Conservation (phyloP, 1,140 invertebrate species). For the Zophobas atratus region DNA sequence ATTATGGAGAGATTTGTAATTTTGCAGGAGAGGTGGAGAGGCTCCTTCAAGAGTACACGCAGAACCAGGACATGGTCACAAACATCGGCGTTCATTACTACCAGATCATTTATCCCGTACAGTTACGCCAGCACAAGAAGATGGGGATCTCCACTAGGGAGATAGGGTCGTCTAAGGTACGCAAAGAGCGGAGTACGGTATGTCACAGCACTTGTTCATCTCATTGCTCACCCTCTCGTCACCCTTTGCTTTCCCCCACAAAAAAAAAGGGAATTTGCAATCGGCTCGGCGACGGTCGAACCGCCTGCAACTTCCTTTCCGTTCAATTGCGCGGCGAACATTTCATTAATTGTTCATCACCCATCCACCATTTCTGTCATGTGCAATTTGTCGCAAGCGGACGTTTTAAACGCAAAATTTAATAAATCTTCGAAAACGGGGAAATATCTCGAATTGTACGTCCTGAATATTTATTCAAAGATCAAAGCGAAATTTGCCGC, state of each 20-base stretch:
- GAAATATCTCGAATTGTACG: constrained; percentile 9
- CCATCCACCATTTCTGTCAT: constrained; percentile 25
- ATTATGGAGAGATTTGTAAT: constrained; percentile 43
- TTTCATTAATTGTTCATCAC: constrained; percentile 29
- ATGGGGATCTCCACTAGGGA: constrained; percentile 94
- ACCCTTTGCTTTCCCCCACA: background rate
- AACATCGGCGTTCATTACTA: constrained; percentile 92
- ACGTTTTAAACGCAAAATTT: constrained; percentile 12
- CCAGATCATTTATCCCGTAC: constrained; percentile 95
- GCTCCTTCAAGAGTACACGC: constrained; percentile 88
- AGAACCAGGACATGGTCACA: constrained; percentile 92
- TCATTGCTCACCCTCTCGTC: constrained; percentile 54
- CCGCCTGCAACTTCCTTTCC: background rate
- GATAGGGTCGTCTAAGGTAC: constrained; percentile 87
- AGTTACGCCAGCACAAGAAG: constrained; percentile 94
- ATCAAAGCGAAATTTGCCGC: constrained; percentile 31
- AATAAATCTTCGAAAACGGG: constrained; percentile 20
- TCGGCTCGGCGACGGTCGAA: background rate
- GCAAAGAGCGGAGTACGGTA: constrained; percentile 70
- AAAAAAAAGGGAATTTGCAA: background rate
- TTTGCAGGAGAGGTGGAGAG: constrained; percentile 89
- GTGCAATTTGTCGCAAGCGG: constrained; percentile 29
- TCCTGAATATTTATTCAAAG: constrained; percentile 37
- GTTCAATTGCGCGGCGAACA: constrained; percentile 4
- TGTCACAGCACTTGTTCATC: constrained; percentile 66